A percentile compares a stretch with the other conserved stretches of the same genome.
These are phyloP conservation scores for Danio aesculapii DNA, from an alignment of 2,797 vertebrate genomes.

Conservation along the genomic window DNA sequence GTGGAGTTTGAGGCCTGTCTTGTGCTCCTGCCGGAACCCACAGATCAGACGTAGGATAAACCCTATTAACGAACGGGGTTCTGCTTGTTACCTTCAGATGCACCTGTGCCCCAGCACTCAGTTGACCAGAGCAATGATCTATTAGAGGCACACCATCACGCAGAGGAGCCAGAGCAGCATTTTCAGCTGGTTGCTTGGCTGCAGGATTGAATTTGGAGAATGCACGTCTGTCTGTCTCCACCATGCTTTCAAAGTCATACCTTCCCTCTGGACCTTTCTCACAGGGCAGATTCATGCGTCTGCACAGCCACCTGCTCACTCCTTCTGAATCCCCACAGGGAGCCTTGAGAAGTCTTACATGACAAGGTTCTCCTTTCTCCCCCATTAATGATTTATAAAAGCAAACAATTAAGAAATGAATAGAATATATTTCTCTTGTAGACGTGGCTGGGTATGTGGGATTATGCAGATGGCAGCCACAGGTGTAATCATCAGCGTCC, in stretches of 20 bases:
- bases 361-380: neutral
- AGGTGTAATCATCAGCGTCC: constrained; percentile 22
- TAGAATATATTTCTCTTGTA: constrained; percentile 6
- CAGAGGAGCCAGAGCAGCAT: constrained; percentile 66
- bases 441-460: neutral
- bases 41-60: constrained; percentile 65
- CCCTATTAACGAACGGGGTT: constrained; percentile 63
- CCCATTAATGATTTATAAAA: constrained; percentile 19
- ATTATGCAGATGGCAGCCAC: constrained; percentile 27
- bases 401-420: neutral
- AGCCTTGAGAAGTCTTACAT: neutral
- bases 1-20: constrained; percentile 57
- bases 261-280: constrained; percentile 65
- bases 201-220: constrained; percentile 65
- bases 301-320: constrained; percentile 42
- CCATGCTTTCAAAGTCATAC: constrained; percentile 64
- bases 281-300: constrained; percentile 51
- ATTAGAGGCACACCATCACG: constrained; percentile 67
- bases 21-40: constrained; percentile 54
- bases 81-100: constrained; percentile 64
- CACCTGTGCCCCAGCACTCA: constrained; percentile 74
- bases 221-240: constrained; percentile 60
- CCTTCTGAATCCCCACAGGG: constrained; percentile 33
- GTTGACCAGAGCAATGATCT: constrained; percentile 72
- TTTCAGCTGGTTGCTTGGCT: constrained; percentile 43